Evolutionary conservation across 2,797 vertebrate species (phyloP).

Genomic region (Salarias fasciatus): DNA sequence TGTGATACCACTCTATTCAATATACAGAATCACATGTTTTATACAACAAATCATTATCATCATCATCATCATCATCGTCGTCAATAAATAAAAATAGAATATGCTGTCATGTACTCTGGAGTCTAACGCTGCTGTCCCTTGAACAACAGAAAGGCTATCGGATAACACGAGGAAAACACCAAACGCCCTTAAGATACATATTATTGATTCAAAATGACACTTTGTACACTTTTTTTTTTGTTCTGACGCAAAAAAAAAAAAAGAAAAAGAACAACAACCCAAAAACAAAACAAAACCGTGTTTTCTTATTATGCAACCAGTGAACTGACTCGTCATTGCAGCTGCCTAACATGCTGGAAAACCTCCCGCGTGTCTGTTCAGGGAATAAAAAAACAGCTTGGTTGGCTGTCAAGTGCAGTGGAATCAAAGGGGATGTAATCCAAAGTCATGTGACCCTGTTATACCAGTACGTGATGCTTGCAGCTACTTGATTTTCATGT

Average conservation of each 20-base stretch:
- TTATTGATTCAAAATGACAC: slow-evolving; percentile 84
- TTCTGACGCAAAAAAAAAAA: slow-evolving; percentile 72
- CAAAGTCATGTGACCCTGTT: slow-evolving; percentile 70
- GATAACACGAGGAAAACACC: slow-evolving; percentile 85
- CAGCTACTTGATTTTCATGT: slow-evolving; percentile 2
- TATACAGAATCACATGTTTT: slow-evolving; percentile 85
- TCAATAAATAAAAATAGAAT: slow-evolving; percentile 90
- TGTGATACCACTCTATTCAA: slow-evolving; percentile 83
- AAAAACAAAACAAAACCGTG: too few species aligned
- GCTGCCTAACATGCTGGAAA: slow-evolving; percentile 75
- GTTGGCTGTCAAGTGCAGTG: slow-evolving; percentile 54
- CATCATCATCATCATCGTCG: slow-evolving; percentile 67
- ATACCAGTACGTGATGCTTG: slow-evolving; percentile 56
- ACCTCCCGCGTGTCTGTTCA: slow-evolving; percentile 4
- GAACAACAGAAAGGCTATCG: slow-evolving; percentile 84
- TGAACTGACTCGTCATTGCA: slow-evolving; percentile 78
- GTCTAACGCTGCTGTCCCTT: slow-evolving; percentile 80
- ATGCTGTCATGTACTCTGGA: slow-evolving; percentile 82
- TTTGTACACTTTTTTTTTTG: slow-evolving; percentile 81
- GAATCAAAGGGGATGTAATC: slow-evolving; percentile 39
- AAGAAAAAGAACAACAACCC: not conserved
- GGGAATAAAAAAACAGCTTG: slow-evolving; percentile 42
- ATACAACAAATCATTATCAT: slow-evolving; percentile 79
- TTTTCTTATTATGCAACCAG: slow-evolving; percentile 71
- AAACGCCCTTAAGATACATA: slow-evolving; percentile 85